Base-by-base conservation (phyloP, 1,140 invertebrate genomes). In the Leptinotarsa texana region DNA sequence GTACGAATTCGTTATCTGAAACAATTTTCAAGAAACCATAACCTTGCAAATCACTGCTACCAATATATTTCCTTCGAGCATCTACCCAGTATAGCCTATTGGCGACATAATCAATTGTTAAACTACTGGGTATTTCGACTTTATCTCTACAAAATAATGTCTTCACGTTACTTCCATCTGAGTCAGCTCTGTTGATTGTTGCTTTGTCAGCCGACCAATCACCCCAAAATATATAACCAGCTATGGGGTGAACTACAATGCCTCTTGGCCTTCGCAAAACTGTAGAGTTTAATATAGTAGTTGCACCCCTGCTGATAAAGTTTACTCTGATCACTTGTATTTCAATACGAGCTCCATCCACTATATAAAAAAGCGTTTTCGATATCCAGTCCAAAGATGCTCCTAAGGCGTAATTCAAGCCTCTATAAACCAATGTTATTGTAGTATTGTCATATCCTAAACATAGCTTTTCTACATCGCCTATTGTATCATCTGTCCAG, bases 311-410 rank as follows among this genome's bases (percentile, higher is more conserved):
- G 71, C 87, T 87, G 3, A 87, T 83, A 1, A 93, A 85, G 82
- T 95, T 91, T 0, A 91, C 93, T 61, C 91, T 86, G 2, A 96
- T 91, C 2, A 95, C 90, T 84, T 96, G 93, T 77, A 97, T 95
- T 79, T 91, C 91, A 79, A 91, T 89, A 62, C 90, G 87, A 73
- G 91, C 87, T 48, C 93, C 92, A 84, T 98, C 96, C 1, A 96
- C 94, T 85, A 96, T 97, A 85, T 97, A 98, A 13, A 62, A 62
- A 0, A 99, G 85, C 76, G 96, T 93, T 73, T 96, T 93, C 0
- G 94, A 93, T n/a, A 97, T 91, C 95, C 95, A 98, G 87, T 99
- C 97, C 48, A 95, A 90, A 1, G 95, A 92, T 90, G 98, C 93
- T 11, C 96, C 96, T 86, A 98, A 96, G 24, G 98, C 93, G 4